A percentile compares a stretch with the other conserved stretches of the same genome.
Evolutionary conservation across 92 coral and sea anemone genomes (phyloP).

Genomic region (Desmophyllum pertusum): DNA sequence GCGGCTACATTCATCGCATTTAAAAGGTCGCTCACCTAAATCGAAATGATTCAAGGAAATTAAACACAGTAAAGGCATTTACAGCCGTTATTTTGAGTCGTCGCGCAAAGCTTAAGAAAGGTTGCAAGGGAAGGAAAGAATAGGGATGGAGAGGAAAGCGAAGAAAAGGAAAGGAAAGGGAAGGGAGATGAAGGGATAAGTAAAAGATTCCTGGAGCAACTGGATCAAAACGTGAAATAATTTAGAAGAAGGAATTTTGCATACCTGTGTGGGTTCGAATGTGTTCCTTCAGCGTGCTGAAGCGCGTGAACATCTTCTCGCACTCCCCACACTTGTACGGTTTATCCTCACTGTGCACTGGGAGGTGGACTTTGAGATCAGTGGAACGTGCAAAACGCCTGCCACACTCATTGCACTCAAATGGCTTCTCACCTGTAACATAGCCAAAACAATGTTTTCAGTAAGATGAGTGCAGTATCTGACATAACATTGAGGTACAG

Average conservation of each 20-base stretch:
- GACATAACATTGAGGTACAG: no score
- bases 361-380: constrained; percentile 96
- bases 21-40: constrained; percentile 96
- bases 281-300: constrained; percentile 98
- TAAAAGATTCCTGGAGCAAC: neutral
- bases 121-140: neutral
- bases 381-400: constrained; percentile 98
- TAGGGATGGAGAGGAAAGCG: neutral
- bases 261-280: constrained; percentile 98
- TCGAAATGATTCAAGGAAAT: neutral
- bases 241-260: neutral
- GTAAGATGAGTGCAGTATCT: no score
- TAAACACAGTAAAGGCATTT: neutral
- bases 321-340: constrained; percentile 99
- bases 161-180: neutral
- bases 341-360: constrained; percentile 98
- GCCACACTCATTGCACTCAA: constrained; percentile 93
- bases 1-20: constrained; percentile 94
- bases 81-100: neutral
- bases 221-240: neutral
- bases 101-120: neutral
- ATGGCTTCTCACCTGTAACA: constrained; percentile 91
- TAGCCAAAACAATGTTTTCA: neutral
- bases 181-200: neutral
- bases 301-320: constrained; percentile 98